Evolutionary conservation across 2,888 invertebrate species (phyloP).

Genomic region (Tachina fera): DNA sequence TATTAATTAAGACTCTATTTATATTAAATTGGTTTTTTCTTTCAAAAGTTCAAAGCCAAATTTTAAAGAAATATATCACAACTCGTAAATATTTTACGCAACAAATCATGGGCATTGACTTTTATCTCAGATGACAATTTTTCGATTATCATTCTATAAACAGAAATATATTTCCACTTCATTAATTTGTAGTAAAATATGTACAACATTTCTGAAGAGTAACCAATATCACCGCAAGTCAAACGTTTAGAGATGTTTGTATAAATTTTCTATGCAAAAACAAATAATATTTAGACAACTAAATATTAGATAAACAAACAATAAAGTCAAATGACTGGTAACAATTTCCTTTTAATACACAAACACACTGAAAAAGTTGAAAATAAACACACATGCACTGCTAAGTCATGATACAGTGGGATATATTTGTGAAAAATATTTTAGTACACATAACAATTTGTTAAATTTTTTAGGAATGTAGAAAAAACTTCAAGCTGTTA

Average conservation of each 20-base stretch:
- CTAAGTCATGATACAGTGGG: background rate
- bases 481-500: too few relatives aligned
- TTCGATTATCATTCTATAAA: conserved; percentile 8
- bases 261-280: conserved; percentile 44
- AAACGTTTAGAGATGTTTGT: too few relatives aligned
- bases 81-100: background rate
- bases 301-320: conserved; percentile 54
- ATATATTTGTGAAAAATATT: too few relatives aligned
- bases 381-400: conserved; percentile 6
- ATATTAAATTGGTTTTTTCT: too few relatives aligned
- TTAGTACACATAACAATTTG: too few relatives aligned
- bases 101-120: background rate
- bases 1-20: too few relatives aligned
- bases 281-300: conserved; percentile 53
- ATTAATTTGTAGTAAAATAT: conserved; percentile 39
- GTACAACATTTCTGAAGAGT: conserved; percentile 52
- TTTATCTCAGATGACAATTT: background rate
- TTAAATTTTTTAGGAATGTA: too few relatives aligned
- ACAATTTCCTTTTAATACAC: conserved; percentile 39
- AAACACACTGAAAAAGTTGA: background rate
- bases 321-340: conserved; percentile 59
- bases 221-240: conserved; percentile 44
- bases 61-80: background rate
- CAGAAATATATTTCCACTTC: conserved; percentile 40
- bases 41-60: too few relatives aligned